Conservation (phyloP, 30 jellyfish, hydroid and myxozoan genomes). For the Cassiopea xamachana region DNA sequence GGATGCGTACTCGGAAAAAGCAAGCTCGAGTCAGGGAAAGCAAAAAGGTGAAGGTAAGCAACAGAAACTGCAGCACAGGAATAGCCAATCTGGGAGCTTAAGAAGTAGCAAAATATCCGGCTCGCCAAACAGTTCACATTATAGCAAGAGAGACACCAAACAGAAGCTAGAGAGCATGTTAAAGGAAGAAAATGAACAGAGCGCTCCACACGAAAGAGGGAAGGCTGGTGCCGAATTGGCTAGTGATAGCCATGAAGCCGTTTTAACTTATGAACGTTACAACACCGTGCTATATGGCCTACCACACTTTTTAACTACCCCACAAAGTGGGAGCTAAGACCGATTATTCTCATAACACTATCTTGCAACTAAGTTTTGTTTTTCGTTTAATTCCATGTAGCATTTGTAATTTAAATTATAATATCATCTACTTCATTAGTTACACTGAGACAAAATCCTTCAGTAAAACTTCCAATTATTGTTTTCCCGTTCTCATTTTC, state of each 20-base stretch:
- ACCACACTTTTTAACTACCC: slow-evolving; percentile 69
- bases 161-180: slow-evolving; percentile 5
- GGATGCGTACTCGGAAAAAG: slow-evolving; percentile 34
- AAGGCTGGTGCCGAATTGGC: neutral
- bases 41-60: slow-evolving; percentile 30
- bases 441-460: too few relatives aligned
- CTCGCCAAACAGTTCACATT: slow-evolving; percentile 33
- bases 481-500: too few relatives aligned
- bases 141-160: slow-evolving; percentile 32
- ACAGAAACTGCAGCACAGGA: slow-evolving; percentile 30
- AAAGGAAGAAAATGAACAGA: slow-evolving; percentile 32
- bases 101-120: slow-evolving; percentile 53
- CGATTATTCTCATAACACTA: neutral
- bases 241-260: neutral
- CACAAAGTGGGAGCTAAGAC: slow-evolving; percentile 11
- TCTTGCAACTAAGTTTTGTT: too few relatives aligned
- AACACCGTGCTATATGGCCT: slow-evolving; percentile 84
- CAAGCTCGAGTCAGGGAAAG: slow-evolving; percentile 27
- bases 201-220: slow-evolving; percentile 12
- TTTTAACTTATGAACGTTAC: slow-evolving; percentile 42
- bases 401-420: too few relatives aligned
- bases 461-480: too few relatives aligned
- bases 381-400: too few relatives aligned
- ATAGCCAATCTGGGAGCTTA: slow-evolving; percentile 36
- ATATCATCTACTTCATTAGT: too few relatives aligned